Conservation (phyloP, 64 coral and sea anemone species). For the Montipora sp. region DNA sequence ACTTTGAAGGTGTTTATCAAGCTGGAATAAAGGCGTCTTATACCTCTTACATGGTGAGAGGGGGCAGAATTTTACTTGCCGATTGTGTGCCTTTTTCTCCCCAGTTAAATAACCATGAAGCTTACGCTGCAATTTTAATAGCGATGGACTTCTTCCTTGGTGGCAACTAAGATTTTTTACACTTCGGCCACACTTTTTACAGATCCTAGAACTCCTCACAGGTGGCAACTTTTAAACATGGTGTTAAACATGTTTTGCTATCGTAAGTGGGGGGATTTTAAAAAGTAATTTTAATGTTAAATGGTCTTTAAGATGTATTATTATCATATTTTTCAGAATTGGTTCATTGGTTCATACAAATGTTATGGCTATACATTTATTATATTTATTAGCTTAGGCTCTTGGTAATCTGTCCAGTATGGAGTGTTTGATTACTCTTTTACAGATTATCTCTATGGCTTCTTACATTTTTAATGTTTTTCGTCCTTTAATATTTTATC, state of each 20-base stretch:
- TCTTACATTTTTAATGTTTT: too few species aligned
- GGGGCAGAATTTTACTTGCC: slow-evolving; percentile 57
- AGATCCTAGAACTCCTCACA: slow-evolving; percentile 20
- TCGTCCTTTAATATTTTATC: too few species aligned
- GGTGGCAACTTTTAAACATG: background rate
- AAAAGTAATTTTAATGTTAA: too few species aligned
- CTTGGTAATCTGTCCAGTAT: slow-evolving; percentile 12
- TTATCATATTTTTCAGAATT: too few species aligned
- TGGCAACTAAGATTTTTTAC: slow-evolving; percentile 60
- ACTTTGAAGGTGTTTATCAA: slow-evolving; percentile 54
- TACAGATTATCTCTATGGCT: slow-evolving; percentile 1
- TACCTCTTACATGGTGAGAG: slow-evolving; percentile 57
- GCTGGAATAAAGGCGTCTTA: slow-evolving; percentile 39
- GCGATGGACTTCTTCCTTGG: slow-evolving; percentile 41
- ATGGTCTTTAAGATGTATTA: too few species aligned
- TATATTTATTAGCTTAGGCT: background rate
- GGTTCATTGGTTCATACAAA: too few species aligned
- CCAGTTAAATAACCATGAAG: slow-evolving; percentile 53
- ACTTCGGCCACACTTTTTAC: slow-evolving; percentile 34
- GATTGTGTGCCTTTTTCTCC: slow-evolving; percentile 51
- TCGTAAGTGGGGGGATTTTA: too few species aligned
- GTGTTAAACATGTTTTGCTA: background rate
- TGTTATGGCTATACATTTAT: too few species aligned
- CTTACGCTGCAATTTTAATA: slow-evolving; percentile 47
- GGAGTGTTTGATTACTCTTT: background rate